Evolutionary conservation across 1,140 invertebrate genomes (phyloP).

Genomic region (Apis cerana): DNA sequence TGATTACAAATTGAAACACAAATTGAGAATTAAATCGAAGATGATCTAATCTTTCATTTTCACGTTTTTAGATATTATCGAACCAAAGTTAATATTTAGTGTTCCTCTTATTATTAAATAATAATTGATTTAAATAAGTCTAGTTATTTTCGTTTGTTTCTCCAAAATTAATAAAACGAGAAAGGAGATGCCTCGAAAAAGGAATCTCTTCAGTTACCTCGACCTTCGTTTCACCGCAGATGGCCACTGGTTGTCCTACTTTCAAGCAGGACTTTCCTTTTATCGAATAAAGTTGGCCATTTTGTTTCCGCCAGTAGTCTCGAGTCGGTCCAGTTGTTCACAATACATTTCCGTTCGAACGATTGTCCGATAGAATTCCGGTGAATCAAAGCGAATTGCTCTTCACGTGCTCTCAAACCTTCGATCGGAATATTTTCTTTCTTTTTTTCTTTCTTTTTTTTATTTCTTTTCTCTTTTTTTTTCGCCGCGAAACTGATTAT

Average conservation of each 20-base stretch:
- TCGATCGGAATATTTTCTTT: not conserved
- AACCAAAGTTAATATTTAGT: no score
- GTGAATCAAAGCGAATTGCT: not conserved
- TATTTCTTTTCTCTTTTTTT: not conserved
- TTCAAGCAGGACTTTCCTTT: slow-evolving; percentile 22
- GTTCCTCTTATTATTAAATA: no score
- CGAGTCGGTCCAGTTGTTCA: not conserved
- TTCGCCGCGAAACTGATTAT: not conserved
- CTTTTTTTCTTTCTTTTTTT: not conserved
- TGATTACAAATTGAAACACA: no score
- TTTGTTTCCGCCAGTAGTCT: slow-evolving; percentile 4
- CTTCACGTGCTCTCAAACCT: not conserved
- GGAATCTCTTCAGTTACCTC: not conserved
- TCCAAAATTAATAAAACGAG: not conserved
- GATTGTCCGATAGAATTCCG: not conserved
- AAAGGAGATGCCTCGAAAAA: not conserved
- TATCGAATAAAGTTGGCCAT: slow-evolving; percentile 18
- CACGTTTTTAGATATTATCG: no score
- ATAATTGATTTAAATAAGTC: no score
- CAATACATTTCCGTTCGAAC: slow-evolving; percentile 15
- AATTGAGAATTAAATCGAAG: no score
- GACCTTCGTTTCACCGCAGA: slow-evolving; percentile 3
- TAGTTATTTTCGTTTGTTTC: no score
- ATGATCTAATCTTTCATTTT: no score
- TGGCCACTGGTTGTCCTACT: not conserved